Evolutionary conservation across 35 echinoderm and acorn worm species (phyloP).

Genomic region (Heliocidaris erythrogramma): DNA sequence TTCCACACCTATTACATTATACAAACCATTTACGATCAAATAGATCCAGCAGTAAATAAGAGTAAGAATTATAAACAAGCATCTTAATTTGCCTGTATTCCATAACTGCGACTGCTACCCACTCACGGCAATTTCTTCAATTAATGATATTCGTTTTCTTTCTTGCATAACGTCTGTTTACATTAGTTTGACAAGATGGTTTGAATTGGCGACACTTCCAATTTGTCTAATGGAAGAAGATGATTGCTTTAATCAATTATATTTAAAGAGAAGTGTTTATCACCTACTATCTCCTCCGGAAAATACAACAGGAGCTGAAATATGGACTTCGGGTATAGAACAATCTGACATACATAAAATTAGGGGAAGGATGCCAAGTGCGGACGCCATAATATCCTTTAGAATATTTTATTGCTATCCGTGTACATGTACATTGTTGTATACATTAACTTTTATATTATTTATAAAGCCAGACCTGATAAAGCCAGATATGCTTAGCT

Average conservation of each 20-base stretch:
- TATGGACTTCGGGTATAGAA: not conserved
- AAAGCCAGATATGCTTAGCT: not conserved
- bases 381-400: not conserved
- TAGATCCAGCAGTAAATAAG: too few relatives aligned
- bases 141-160: not conserved
- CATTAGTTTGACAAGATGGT: not conserved
- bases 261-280: not conserved
- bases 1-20: too few relatives aligned
- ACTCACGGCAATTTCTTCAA: not conserved
- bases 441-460: not conserved
- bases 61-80: too few relatives aligned
- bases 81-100: not conserved
- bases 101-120: not conserved
- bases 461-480: not conserved
- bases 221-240: not conserved
- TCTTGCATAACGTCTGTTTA: not conserved
- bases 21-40: too few relatives aligned
- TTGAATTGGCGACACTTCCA: not conserved
- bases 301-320: not conserved
- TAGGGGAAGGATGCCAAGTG: not conserved
- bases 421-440: not conserved
- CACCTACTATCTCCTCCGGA: not conserved
- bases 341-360: not conserved
- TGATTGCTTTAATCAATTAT: not conserved
- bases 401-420: not conserved